phyloP scores from a whole-genome alignment of 1,140 invertebrate species.

The Drosophila navojoa region DNA sequence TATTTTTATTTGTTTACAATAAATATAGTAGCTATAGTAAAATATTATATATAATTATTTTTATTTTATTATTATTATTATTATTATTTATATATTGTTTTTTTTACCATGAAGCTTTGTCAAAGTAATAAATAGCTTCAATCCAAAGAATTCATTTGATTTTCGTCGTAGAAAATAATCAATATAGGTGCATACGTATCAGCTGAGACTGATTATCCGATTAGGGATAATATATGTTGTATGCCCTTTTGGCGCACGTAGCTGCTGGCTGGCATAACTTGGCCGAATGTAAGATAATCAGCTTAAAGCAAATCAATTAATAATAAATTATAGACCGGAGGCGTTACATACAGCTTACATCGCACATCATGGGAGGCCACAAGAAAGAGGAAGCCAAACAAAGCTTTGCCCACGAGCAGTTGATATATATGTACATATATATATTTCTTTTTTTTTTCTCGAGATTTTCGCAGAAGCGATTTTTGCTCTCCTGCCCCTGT shows the following conservation, averaged over 20 bases:
- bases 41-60: too few relatives aligned
- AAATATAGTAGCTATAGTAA: too few relatives aligned
- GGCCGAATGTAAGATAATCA: slow-evolving; percentile 53
- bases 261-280: slow-evolving; percentile 35
- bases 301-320: slow-evolving; percentile 80
- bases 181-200: background rate
- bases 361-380: slow-evolving; percentile 1
- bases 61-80: too few relatives aligned
- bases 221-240: slow-evolving; percentile 6
- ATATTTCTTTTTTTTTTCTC: slow-evolving; percentile 28
- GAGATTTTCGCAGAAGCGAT: slow-evolving; percentile 41
- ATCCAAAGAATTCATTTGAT: background rate
- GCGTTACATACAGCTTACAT: slow-evolving; percentile 52
- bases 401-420: slow-evolving; percentile 63
- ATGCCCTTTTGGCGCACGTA: slow-evolving; percentile 1
- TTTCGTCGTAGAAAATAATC: background rate
- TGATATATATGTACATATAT: slow-evolving; percentile 16
- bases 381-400: slow-evolving; percentile 23
- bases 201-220: slow-evolving; percentile 16
- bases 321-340: slow-evolving; percentile 70
- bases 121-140: too few relatives aligned
- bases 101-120: too few relatives aligned
- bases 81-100: too few relatives aligned
- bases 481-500: slow-evolving; percentile 16
- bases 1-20: too few relatives aligned